Evolutionary conservation across 1,140 invertebrate species (phyloP).

Genomic region (Cyrtorhinus lividipennis): DNA sequence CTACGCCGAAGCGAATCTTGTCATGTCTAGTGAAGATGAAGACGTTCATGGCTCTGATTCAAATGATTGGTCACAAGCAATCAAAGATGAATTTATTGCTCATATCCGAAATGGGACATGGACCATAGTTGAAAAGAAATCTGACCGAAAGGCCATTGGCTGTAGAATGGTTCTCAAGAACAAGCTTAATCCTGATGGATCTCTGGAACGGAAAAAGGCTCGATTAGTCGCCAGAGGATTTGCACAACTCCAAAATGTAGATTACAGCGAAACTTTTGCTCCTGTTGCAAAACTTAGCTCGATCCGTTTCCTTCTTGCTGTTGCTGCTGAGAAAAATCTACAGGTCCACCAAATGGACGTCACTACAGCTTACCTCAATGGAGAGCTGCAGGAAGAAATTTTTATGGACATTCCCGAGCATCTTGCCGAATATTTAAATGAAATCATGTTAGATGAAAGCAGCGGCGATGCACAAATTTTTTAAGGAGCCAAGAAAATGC

Average conservation of each 20-base stretch:
- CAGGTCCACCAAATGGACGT: slow-evolving; percentile 30
- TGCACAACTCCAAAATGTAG: slow-evolving; percentile 17
- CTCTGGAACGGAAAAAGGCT: not conserved
- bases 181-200: not conserved
- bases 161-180: not conserved
- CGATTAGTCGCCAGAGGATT: not conserved
- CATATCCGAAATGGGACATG: not conserved
- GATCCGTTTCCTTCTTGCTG: slow-evolving; percentile 28
- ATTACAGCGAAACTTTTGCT: slow-evolving; percentile 24
- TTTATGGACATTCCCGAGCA: slow-evolving; percentile 24
- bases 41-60: not conserved
- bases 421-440: not conserved
- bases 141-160: not conserved
- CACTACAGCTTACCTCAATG: slow-evolving; percentile 33
- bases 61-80: not conserved
- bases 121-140: not conserved
- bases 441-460: too few species aligned
- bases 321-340: slow-evolving; percentile 29
- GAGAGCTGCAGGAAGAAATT: slow-evolving; percentile 30
- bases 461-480: too few species aligned
- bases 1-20: not conserved
- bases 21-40: not conserved
- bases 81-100: slow-evolving; percentile 6
- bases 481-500: too few species aligned
- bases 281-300: slow-evolving; percentile 21